Evolutionary conservation across 2,888 invertebrate species (phyloP).

Genomic region (Bugula neritina): DNA sequence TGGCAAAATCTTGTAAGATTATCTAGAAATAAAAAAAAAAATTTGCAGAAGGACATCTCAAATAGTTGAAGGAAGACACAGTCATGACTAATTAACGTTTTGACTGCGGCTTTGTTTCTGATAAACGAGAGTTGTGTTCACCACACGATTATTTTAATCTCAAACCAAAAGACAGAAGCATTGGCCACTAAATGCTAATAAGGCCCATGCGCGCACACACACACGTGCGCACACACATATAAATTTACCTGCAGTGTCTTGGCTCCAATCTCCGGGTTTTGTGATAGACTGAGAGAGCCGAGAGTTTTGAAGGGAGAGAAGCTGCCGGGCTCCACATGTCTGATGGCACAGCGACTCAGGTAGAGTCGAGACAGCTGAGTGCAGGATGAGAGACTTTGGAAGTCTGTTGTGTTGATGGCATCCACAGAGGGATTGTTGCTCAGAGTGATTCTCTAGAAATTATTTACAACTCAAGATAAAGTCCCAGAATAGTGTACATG

Average conservation of each 20-base stretch:
- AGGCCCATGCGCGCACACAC: background rate
- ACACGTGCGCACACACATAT: background rate
- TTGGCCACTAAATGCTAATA: no score
- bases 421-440: background rate
- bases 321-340: background rate
- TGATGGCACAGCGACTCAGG: constrained; percentile 4
- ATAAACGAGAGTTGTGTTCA: no score
- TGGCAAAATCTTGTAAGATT: background rate
- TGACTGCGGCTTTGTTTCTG: no score
- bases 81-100: no score
- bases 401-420: background rate
- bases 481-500: no score
- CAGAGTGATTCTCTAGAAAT: constrained; percentile 4
- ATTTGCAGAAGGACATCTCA: no score
- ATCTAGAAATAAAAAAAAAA: background rate
- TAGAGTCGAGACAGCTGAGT: background rate
- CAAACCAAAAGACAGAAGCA: no score
- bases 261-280: background rate
- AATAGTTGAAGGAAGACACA: no score
- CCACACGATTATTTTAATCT: no score
- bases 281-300: background rate
- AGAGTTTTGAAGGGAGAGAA: background rate
- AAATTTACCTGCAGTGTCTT: constrained; percentile 3
- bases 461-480: no score
- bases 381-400: background rate